phyloP scores from a whole-genome alignment of 2,797 vertebrate genomes.

The Salmo trutta region DNA sequence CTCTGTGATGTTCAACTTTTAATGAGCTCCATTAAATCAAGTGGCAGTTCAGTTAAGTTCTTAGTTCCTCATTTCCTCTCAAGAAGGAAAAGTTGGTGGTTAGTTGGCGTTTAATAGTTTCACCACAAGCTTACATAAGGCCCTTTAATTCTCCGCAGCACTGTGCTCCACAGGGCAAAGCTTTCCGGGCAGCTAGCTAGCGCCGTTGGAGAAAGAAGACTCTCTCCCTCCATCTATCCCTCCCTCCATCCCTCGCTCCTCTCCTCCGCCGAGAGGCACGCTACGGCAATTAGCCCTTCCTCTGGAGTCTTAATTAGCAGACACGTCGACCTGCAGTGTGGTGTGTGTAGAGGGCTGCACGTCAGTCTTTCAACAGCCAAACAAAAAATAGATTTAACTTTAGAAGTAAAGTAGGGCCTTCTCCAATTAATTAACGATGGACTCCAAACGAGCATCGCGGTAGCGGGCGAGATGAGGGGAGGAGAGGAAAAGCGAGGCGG shows the following conservation, averaged over 20 bases:
- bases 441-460: conserved; percentile 71
- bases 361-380: conserved; percentile 81
- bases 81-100: conserved; percentile 70
- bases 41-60: conserved; percentile 60
- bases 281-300: conserved; percentile 78
- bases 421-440: conserved; percentile 75
- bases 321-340: conserved; percentile 75
- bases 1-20: conserved; percentile 79
- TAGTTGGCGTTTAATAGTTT: conserved; percentile 73
- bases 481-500: conserved; percentile 3
- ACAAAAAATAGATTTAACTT: conserved; percentile 77
- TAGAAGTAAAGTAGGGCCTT: conserved; percentile 43
- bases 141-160: conserved; percentile 68
- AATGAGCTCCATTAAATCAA: conserved; percentile 82
- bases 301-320: conserved; percentile 85
- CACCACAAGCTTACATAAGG: conserved; percentile 79
- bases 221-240: conserved; percentile 25
- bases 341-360: conserved; percentile 65
- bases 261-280: conserved; percentile 73
- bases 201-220: conserved; percentile 58
- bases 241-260: background rate
- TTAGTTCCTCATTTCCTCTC: conserved; percentile 58
- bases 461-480: conserved; percentile 41
- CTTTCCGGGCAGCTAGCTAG: conserved; percentile 75
- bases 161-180: conserved; percentile 29